These are phyloP conservation scores for Ephialtes manifestator DNA, from an alignment of 2,888 invertebrate genomes.

Conservation along the genomic window DNA sequence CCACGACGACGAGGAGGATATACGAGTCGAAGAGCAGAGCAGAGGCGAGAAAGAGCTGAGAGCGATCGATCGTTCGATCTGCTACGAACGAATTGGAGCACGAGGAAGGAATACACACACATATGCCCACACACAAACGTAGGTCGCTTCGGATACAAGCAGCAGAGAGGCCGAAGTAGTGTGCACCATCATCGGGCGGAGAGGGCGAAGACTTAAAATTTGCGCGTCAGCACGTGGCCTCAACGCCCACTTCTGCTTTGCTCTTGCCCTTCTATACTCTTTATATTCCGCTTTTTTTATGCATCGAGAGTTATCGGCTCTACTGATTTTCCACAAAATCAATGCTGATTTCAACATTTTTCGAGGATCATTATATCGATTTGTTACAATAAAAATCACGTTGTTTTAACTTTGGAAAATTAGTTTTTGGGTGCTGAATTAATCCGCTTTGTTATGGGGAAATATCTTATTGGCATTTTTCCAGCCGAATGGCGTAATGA, in stretches of 20 bases:
- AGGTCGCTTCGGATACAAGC: slow-evolving; percentile 10
- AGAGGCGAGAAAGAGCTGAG: slow-evolving; percentile 54
- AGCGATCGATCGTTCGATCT: slow-evolving; percentile 67
- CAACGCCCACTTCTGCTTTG: slow-evolving; percentile 35
- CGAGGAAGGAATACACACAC: slow-evolving; percentile 58
- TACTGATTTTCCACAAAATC: neutral
- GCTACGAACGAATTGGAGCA: slow-evolving; percentile 71
- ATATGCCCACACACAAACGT: slow-evolving; percentile 4
- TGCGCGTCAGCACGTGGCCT: slow-evolving; percentile 67
- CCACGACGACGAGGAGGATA: slow-evolving; percentile 31
- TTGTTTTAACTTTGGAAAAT: neutral
- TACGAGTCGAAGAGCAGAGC: slow-evolving; percentile 20
- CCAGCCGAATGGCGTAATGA: too few species aligned
- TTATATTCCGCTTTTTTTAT: slow-evolving; percentile 16
- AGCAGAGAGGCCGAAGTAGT: slow-evolving; percentile 26
- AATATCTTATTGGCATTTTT: too few species aligned
- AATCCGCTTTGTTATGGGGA: neutral
- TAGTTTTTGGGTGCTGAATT: neutral
- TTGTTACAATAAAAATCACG: too few species aligned
- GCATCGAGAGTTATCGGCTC: neutral
- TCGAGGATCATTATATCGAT: neutral
- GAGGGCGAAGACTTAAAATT: slow-evolving; percentile 66
- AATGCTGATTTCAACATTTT: neutral
- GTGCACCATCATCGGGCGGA: slow-evolving; percentile 37
- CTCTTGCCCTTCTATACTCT: slow-evolving; percentile 31